A percentile compares a stretch with the other conserved stretches of the same genome.
phyloP scores from a whole-genome alignment of 2,888 invertebrate species.

The Oxytorus armatus region DNA sequence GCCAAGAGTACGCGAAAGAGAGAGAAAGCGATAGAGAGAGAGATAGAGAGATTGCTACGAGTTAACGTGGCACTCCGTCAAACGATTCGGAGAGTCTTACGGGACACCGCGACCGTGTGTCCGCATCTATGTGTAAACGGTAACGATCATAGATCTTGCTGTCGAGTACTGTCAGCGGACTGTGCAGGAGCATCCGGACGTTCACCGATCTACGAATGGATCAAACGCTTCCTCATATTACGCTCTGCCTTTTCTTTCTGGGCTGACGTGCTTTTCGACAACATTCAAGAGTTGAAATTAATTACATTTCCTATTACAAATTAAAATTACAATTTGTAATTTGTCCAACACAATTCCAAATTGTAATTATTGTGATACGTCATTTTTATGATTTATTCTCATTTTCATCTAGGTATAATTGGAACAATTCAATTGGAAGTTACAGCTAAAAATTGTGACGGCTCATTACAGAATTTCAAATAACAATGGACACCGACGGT shows the following conservation, averaged over 20 bases:
- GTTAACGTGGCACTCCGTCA: conserved; percentile 15
- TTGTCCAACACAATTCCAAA: too few relatives aligned
- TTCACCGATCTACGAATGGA: not conserved
- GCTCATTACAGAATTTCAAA: too few relatives aligned
- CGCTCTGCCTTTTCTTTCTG: not conserved
- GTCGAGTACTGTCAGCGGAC: conserved; percentile 40
- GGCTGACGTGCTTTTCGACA: not conserved
- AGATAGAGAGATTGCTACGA: conserved; percentile 23
- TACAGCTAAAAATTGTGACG: too few relatives aligned
- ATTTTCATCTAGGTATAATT: too few relatives aligned
- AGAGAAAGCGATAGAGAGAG: conserved; percentile 46
- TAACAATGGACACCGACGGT: too few relatives aligned
- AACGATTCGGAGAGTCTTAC: not conserved
- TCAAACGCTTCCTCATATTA: not conserved
- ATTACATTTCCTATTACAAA: too few relatives aligned
- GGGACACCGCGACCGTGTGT: not conserved
- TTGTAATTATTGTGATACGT: too few relatives aligned
- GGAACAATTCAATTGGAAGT: too few relatives aligned
- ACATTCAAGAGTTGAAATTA: too few relatives aligned
- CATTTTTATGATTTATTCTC: too few relatives aligned
- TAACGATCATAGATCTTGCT: conserved; percentile 43
- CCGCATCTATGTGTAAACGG: not conserved
- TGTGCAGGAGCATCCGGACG: conserved; percentile 6
- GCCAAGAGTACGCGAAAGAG: conserved; percentile 20
- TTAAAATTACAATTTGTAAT: too few relatives aligned